Percentiles rank a stretch among this genome's conserved stretches.
phyloP scores from a whole-genome alignment of 2,113 vertebrate genomes.

The Aegotheles bennettii region DNA sequence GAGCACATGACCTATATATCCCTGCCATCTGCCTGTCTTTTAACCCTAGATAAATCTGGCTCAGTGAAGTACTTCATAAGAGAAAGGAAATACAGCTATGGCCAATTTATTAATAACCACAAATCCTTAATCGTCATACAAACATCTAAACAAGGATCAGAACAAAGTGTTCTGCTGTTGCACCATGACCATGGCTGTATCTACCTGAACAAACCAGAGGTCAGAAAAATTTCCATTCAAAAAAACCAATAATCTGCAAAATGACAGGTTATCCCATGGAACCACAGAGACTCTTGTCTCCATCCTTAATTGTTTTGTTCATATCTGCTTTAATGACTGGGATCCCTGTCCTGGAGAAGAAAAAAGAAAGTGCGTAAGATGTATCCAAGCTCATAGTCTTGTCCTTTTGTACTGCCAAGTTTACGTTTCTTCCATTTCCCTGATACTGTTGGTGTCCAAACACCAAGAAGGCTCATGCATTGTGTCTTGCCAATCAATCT shows the following conservation, averaged over 20 bases:
- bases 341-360: not conserved
- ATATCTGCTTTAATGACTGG: not conserved
- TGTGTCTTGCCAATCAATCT: not conserved
- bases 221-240: not conserved
- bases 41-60: not conserved
- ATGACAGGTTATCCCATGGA: not conserved
- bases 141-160: not conserved
- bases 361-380: not conserved
- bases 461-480: not conserved
- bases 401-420: not conserved
- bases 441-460: not conserved
- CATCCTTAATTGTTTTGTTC: not conserved
- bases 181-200: not conserved
- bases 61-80: not conserved
- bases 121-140: not conserved
- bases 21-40: slow-evolving; percentile 14
- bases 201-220: not conserved
- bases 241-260: not conserved
- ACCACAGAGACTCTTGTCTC: not conserved
- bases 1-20: slow-evolving; percentile 5
- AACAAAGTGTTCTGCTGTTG: not conserved
- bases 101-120: not conserved
- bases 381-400: not conserved
- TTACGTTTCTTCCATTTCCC: not conserved
- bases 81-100: not conserved